phyloP scores from a whole-genome alignment of 2,113 vertebrate genomes.

The Labeo catla region DNA sequence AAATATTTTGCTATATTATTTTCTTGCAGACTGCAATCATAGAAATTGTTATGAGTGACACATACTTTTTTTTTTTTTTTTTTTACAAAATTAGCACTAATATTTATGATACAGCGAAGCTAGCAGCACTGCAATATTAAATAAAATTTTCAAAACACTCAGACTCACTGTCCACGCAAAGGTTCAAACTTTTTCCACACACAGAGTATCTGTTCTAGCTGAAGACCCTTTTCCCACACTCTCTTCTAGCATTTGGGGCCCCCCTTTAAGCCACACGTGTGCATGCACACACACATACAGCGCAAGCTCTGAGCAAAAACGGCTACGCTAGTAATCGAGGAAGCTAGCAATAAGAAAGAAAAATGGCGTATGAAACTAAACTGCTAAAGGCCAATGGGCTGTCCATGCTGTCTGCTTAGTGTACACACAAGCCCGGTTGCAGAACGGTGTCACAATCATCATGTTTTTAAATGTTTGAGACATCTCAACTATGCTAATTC shows the following conservation, averaged over 20 bases:
- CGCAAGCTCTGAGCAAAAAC: not conserved
- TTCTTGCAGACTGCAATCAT: not conserved
- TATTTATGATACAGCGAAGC: not conserved
- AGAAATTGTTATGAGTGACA: not conserved
- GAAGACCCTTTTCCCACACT: conserved; percentile 2
- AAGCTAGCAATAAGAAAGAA: not conserved
- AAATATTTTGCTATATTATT: not conserved
- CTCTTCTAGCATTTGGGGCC: conserved; percentile 31
- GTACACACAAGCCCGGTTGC: not conserved
- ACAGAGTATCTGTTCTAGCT: conserved; percentile 2
- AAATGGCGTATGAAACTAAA: not conserved
- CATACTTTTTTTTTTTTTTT: too few species aligned
- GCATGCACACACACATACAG: not conserved
- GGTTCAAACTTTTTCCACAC: not conserved
- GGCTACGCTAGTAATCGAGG: conserved; percentile 10
- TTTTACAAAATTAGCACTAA: too few species aligned
- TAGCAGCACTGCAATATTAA: not conserved
- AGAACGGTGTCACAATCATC: not conserved
- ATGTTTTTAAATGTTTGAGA: not conserved
- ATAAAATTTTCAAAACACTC: not conserved
- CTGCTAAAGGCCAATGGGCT: not conserved
- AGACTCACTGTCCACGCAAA: not conserved
- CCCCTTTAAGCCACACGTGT: not conserved
- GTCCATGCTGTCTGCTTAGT: not conserved
- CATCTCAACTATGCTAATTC: not conserved